Evolutionary conservation across 2,797 vertebrate genomes (phyloP), one percentile per base, ranked within the genome.

Genomic region (Alfaro cultratus): DNA sequence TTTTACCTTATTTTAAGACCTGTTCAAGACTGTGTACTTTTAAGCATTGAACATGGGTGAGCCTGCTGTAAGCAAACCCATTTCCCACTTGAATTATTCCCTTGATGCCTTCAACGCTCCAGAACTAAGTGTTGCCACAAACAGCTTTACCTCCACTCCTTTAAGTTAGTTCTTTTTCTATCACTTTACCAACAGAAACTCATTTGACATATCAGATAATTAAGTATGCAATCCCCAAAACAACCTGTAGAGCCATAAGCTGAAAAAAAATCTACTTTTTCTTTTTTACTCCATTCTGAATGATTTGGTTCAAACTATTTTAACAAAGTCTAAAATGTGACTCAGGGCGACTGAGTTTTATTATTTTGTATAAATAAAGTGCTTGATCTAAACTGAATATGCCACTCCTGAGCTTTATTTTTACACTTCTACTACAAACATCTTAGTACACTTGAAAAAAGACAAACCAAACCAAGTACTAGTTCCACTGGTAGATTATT

Each of bases 321-420:
- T n/a, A 64, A 34, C 45, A 77, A 68, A 46, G 57, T 68, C 45
- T 26, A 29, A 46, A 68, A 67, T 68, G 46, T 68, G 49, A 47
- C 75, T 77, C 29, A 21, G 62, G n/a, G 41, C 0, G 2, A 49
- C 31, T 36, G 21, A 76, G 45, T 51, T 75, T 75, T 71, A 26
- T 55, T 41, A 57, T 57, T 41, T 75, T 51, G 31, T 43, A 29
- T 77, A n/a, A 77, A 77, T 70, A 70, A 53, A 41, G 2, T 12
- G 47, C 10, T 41, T 53, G 23, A 43, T 31, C 34, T 16, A n/a
- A 41, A 41, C 8, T 10, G 8, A 23, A 39, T 12, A 7, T 6
- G 1, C 4, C 43, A 21, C 16, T 43, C 26, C 4, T 10, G 46
- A 55, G 47, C 26, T 16, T 68, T 5, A 53, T 77, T 68, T 53